Evolutionary conservation across 2,797 vertebrate species (phyloP).

Genomic region (Simalia tracyae): DNA sequence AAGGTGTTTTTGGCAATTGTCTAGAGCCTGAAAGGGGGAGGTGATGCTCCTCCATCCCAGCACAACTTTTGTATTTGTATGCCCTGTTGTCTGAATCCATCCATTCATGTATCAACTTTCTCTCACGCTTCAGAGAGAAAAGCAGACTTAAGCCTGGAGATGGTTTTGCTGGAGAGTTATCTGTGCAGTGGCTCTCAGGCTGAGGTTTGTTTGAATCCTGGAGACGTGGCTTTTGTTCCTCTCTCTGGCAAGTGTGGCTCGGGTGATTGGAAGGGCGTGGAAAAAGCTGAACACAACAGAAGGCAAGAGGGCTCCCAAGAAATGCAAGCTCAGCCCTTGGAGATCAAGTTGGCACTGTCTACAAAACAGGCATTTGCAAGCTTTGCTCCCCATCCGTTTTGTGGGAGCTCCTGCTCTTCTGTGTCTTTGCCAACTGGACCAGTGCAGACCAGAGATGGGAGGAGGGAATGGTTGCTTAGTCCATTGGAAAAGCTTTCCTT

Average conservation of each 20-base stretch:
- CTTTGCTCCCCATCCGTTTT: not conserved
- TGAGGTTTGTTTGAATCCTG: not conserved
- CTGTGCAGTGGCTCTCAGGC: no score
- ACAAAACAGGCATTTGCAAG: not conserved
- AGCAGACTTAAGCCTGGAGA: not conserved
- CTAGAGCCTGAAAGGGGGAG: not conserved
- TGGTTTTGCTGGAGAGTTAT: not conserved
- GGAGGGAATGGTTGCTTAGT: not conserved
- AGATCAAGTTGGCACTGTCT: not conserved
- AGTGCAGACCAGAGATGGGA: not conserved
- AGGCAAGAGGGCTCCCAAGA: not conserved
- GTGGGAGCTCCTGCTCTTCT: not conserved
- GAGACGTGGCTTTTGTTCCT: not conserved
- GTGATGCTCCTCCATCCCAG: not conserved
- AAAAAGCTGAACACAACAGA: not conserved
- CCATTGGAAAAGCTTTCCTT: not conserved
- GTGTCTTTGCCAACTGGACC: not conserved
- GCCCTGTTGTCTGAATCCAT: not conserved
- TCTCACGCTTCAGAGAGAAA: not conserved
- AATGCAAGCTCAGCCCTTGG: not conserved
- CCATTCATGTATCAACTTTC: not conserved
- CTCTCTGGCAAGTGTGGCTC: not conserved
- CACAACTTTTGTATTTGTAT: no score
- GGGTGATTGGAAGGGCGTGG: not conserved
- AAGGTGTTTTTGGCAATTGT: no score